Percentiles rank a stretch among this genome's conserved stretches.
These are phyloP conservation scores for Tragelaphus imberbis DNA, from an alignment of 2,113 vertebrate species.

Conservation along the genomic window DNA sequence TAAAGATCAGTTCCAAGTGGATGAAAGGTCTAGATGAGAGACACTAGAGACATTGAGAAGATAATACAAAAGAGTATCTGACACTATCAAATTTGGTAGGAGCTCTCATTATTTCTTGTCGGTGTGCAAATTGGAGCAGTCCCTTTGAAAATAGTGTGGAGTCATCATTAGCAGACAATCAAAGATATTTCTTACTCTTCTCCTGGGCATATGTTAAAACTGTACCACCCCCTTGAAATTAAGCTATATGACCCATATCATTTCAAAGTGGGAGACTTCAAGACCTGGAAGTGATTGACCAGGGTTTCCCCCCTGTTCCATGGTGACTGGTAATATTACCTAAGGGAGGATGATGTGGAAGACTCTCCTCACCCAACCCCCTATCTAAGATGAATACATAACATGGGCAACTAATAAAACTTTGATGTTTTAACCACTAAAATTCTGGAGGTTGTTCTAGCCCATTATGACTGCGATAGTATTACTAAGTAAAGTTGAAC, in stretches of 20 bases:
- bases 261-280: background rate
- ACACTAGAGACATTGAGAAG: background rate
- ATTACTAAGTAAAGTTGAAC: background rate
- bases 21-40: background rate
- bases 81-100: background rate
- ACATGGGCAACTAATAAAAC: background rate
- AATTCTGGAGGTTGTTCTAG: background rate
- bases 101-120: background rate
- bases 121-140: background rate
- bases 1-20: background rate
- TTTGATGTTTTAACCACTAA: background rate
- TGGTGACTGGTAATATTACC: background rate
- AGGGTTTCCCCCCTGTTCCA: background rate
- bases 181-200: background rate
- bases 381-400: background rate
- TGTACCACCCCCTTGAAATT: background rate
- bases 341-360: background rate
- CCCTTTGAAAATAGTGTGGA: constrained; percentile 1
- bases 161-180: background rate
- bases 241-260: background rate
- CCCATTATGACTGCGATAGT: background rate
- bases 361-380: background rate
- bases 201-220: background rate
- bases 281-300: background rate
- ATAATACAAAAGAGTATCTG: background rate